Evolutionary conservation across 2,797 vertebrate species (phyloP).

Genomic region (Liparis tanakae): DNA sequence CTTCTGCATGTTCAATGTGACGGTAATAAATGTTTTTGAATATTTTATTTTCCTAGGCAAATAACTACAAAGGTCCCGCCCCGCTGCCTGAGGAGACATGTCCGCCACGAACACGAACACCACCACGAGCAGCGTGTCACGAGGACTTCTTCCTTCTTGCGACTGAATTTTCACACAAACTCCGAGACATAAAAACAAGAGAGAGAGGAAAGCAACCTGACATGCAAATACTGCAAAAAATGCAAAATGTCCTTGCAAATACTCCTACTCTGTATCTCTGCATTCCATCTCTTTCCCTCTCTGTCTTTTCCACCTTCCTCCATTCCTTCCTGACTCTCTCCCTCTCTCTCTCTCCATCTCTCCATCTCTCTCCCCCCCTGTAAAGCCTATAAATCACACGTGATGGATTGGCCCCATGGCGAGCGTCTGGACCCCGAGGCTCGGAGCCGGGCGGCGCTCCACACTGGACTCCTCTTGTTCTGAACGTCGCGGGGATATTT

Average conservation of each 20-base stretch:
- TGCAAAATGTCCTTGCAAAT: too few relatives aligned
- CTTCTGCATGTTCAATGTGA: too few relatives aligned
- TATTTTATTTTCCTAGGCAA: too few relatives aligned
- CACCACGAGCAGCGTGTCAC: neutral
- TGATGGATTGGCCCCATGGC: slow-evolving; percentile 69
- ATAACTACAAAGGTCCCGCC: too few relatives aligned
- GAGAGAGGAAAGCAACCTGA: neutral
- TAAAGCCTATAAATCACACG: slow-evolving; percentile 71
- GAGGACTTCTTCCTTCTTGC: neutral
- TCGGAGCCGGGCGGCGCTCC: slow-evolving; percentile 62
- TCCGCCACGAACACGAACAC: neutral
- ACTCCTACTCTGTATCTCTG: neutral
- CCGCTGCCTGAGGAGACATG: neutral
- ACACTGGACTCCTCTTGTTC: slow-evolving; percentile 64
- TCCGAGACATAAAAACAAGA: neutral
- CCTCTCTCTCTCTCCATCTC: neutral
- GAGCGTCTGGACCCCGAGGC: slow-evolving; percentile 58
- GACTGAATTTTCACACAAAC: neutral
- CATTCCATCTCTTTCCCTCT: neutral
- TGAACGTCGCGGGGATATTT: slow-evolving; percentile 64
- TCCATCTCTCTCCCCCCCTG: neutral
- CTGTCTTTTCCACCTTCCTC: neutral
- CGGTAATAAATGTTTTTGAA: too few relatives aligned
- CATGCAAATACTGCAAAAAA: too few relatives aligned
- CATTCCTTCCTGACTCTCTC: neutral